Evolutionary conservation across 2,113 vertebrate genomes (phyloP).

Genomic region (Brachirus orientalis): DNA sequence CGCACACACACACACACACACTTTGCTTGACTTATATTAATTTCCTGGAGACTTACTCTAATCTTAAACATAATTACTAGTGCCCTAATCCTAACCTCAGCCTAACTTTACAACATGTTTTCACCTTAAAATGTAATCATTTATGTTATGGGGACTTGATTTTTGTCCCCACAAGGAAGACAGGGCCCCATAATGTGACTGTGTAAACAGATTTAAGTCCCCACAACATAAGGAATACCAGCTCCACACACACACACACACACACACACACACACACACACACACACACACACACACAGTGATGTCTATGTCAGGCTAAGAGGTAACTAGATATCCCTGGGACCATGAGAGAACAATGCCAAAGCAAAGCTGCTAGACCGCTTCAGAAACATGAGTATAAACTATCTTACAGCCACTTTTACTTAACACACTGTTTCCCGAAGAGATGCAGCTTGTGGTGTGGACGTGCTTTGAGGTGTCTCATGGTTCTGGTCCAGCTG

Average conservation of each 20-base stretch:
- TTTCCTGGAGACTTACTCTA: no score
- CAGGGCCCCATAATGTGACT: no score
- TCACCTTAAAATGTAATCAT: no score
- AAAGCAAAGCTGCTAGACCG: slow-evolving; percentile 1
- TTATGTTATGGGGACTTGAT: no score
- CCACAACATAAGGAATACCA: slow-evolving; percentile 26
- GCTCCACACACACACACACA: no score
- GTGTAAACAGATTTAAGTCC: background rate
- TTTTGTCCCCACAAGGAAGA: no score
- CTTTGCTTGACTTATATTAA: background rate
- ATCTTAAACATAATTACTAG: no score
- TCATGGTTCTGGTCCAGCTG: slow-evolving; percentile 22
- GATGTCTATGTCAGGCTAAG: slow-evolving; percentile 12
- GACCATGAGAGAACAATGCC: slow-evolving; percentile 27
- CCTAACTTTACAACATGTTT: no score
- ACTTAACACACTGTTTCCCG: slow-evolving; percentile 65
- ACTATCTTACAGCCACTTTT: background rate
- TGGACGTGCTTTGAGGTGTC: slow-evolving; percentile 40
- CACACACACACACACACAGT: no score
- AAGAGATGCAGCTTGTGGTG: slow-evolving; percentile 42
- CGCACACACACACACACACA: background rate
- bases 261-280: no score
- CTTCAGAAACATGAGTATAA: slow-evolving; percentile 9
- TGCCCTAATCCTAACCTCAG: no score
- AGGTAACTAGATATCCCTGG: slow-evolving; percentile 67